Base-by-base conservation (phyloP, 2,113 vertebrate genomes). In the Numida meleagris region DNA sequence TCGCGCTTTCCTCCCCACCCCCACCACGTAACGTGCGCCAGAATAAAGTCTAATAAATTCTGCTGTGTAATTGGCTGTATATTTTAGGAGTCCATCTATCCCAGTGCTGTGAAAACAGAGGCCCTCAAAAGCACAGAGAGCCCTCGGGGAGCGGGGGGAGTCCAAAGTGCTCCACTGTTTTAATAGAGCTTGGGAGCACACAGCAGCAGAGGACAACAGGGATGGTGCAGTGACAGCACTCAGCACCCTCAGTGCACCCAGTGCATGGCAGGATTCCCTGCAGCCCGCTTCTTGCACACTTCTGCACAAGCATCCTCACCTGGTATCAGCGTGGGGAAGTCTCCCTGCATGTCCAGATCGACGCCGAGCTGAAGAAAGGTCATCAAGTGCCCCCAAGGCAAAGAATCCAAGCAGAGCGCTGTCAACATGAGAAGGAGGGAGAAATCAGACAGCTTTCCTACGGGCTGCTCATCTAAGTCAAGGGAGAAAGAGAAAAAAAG, bases 11-110 rank as follows among this genome's bases (percentile, higher is more conserved):
- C 85, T 42, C 50, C 55, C 90, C 34, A 40, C 51, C 86, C 53
- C 74, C 71, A 74, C 67, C 82, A 48, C 0, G 3, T 82, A 93
- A 83, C 25, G 6, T n/a, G 55, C 89, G 91, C 84, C 25, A 24
- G 74, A 90, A 89, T 71, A 51, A 93, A 93, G 38, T 38, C 94
- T 78, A 94, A 93, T 89, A 91, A 84, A 89, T 96, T 88, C 72
- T 65, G 31, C 86, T 57, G 7, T 14, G 31, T 88, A 88, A 94
- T 67, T 74, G 86, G 91, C 51, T 89, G 29, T 77, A 42, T 23
- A 12, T 81, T 95, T 78, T 82, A 86, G 86, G 93, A 68, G 48
- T 86, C 94, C 77, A 63, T 72, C 57, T 61, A 91, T 75, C 67
- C 51, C 77, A 6, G 45, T 3, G 6, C 83, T 18, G 50, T 43